Conservation (phyloP, 2,888 invertebrate genomes). For the Cecidostiba fungosa region DNA sequence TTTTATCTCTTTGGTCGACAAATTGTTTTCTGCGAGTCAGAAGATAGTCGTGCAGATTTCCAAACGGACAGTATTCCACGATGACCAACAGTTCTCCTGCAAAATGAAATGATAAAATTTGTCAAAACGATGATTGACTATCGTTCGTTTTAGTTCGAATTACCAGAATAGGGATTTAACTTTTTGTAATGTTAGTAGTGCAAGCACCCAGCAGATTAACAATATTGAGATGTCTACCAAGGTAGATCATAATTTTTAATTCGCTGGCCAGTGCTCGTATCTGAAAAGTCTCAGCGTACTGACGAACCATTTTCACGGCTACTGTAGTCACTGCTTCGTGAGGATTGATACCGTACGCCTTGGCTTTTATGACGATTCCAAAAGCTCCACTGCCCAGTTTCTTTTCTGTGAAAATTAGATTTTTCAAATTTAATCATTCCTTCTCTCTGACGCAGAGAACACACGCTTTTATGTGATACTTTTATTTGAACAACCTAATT, state of each 20-base stretch:
- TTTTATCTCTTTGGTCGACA: conserved; percentile 81
- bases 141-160: conserved; percentile 82
- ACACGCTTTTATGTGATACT: not conserved
- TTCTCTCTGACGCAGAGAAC: not conserved
- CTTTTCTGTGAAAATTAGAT: conserved; percentile 84
- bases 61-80: conserved; percentile 96
- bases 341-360: conserved; percentile 89
- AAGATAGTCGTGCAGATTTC: conserved; percentile 94
- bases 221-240: conserved; percentile 96
- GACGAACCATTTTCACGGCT: conserved; percentile 97
- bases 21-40: conserved; percentile 90
- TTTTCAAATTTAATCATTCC: not conserved
- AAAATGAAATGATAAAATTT: not conserved
- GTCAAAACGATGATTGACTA: conserved; percentile 74
- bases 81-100: conserved; percentile 76
- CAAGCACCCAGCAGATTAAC: conserved; percentile 97
- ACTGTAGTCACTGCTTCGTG: conserved; percentile 89
- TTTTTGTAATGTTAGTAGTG: conserved; percentile 93
- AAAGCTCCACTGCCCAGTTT: conserved; percentile 96
- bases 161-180: conserved; percentile 79
- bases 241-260: conserved; percentile 96
- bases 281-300: conserved; percentile 90
- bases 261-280: conserved; percentile 95
- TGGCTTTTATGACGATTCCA: conserved; percentile 94
- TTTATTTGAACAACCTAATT: conserved; percentile 83